Percentiles rank a stretch among this genome's conserved stretches.
phyloP scores from a whole-genome alignment of 2,888 invertebrate genomes.

The Pardosa pseudoannulata region DNA sequence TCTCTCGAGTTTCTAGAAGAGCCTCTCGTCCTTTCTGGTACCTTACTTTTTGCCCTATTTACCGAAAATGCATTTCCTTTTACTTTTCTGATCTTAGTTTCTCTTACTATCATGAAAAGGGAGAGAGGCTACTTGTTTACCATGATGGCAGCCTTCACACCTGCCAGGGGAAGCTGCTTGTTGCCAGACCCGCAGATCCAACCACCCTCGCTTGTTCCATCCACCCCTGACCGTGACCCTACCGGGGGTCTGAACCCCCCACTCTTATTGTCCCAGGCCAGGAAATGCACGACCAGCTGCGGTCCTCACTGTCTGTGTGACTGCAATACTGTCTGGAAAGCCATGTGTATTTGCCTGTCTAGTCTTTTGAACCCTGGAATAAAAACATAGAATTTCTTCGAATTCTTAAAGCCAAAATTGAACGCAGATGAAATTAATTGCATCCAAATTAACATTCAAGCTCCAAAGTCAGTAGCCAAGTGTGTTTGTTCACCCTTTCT shows the following conservation, averaged over 20 bases:
- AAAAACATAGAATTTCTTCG: too few species aligned
- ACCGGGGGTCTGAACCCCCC: slow-evolving; percentile 40
- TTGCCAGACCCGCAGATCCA: slow-evolving; percentile 44
- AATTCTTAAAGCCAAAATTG: too few species aligned
- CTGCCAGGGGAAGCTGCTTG: slow-evolving; percentile 37
- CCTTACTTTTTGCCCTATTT: too few species aligned
- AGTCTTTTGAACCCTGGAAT: neutral
- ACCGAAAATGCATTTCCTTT: too few species aligned
- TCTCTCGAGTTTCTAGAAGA: too few species aligned
- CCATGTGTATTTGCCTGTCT: slow-evolving; percentile 23
- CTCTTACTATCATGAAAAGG: too few species aligned
- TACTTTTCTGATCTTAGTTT: too few species aligned
- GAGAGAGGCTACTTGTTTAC: slow-evolving; percentile 60
- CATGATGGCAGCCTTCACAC: slow-evolving; percentile 55
- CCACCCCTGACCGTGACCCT: slow-evolving; percentile 66
- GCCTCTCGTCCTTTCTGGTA: too few species aligned
- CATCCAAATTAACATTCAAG: too few species aligned
- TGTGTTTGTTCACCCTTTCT: too few species aligned
- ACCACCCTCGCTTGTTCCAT: slow-evolving; percentile 50
- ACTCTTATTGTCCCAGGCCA: slow-evolving; percentile 52
- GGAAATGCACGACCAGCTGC: slow-evolving; percentile 61
- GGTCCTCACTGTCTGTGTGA: slow-evolving; percentile 46
- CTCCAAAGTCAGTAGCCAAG: too few species aligned
- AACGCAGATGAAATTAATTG: too few species aligned
- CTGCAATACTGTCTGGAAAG: slow-evolving; percentile 32